phyloP scores from a whole-genome alignment of 1,140 invertebrate genomes.

The Choristoneura fumiferana region DNA sequence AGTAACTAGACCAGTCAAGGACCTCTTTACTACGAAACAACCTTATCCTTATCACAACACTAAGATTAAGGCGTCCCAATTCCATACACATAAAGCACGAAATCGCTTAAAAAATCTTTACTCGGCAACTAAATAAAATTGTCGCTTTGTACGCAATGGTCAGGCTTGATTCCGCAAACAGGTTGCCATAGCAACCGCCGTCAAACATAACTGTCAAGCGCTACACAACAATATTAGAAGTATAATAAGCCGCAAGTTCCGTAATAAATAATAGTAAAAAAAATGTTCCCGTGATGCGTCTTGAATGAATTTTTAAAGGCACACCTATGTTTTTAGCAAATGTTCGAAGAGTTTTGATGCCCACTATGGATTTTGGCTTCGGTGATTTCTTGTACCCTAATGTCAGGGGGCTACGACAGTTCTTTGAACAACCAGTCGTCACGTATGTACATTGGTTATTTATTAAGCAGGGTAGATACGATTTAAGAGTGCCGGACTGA shows the following conservation, averaged over 20 bases:
- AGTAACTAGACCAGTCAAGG: conserved; percentile 44
- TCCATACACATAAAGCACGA: conserved; percentile 23
- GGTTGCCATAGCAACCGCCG: conserved; percentile 50
- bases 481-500: too few species aligned
- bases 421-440: conserved; percentile 39
- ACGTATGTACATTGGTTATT: neutral
- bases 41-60: neutral
- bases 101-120: conserved; percentile 28
- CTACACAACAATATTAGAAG: conserved; percentile 43
- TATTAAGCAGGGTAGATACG: too few species aligned
- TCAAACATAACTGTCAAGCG: conserved; percentile 64
- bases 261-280: conserved; percentile 23
- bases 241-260: conserved; percentile 49
- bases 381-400: conserved; percentile 61
- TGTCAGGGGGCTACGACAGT: conserved; percentile 51
- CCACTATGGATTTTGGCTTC: conserved; percentile 67
- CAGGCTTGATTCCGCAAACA: conserved; percentile 47
- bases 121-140: conserved; percentile 20
- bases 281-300: conserved; percentile 40
- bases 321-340: conserved; percentile 44
- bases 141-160: conserved; percentile 23
- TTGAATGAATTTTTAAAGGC: conserved; percentile 25
- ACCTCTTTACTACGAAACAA: conserved; percentile 23
- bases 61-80: neutral
- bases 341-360: conserved; percentile 36